phyloP scores from a whole-genome alignment of 2,797 vertebrate genomes.

The Anguilla pacifica region DNA sequence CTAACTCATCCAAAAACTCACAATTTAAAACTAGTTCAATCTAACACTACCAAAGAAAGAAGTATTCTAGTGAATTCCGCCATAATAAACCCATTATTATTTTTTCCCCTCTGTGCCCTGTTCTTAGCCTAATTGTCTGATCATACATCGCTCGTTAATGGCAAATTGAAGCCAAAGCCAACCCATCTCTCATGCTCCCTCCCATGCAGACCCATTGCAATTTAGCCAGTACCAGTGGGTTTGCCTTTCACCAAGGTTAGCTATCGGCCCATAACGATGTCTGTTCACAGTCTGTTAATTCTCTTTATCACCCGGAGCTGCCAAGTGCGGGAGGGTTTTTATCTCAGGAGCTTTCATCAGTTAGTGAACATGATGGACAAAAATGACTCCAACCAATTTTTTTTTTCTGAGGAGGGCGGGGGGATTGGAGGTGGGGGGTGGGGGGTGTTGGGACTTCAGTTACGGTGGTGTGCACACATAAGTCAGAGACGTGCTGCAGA shows the following conservation, averaged over 20 bases:
- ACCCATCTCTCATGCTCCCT: neutral
- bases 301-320: slow-evolving; percentile 54
- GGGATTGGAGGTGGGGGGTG: neutral
- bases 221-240: slow-evolving; percentile 40
- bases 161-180: neutral
- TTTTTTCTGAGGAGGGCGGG: slow-evolving; percentile 27
- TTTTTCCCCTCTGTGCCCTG: slow-evolving; percentile 26
- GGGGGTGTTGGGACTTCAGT: slow-evolving; percentile 46
- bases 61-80: slow-evolving; percentile 34
- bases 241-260: slow-evolving; percentile 58
- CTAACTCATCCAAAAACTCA: slow-evolving; percentile 1
- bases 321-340: slow-evolving; percentile 44
- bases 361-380: slow-evolving; percentile 52
- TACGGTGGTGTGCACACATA: slow-evolving; percentile 46
- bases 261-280: slow-evolving; percentile 49
- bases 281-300: slow-evolving; percentile 59
- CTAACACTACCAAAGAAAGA: slow-evolving; percentile 30
- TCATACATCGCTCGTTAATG: slow-evolving; percentile 33
- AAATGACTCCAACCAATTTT: slow-evolving; percentile 51
- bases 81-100: slow-evolving; percentile 13
- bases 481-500: slow-evolving; percentile 27
- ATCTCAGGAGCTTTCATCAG: slow-evolving; percentile 53
- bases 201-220: slow-evolving; percentile 36
- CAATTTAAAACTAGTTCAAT: slow-evolving; percentile 31
- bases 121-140: slow-evolving; percentile 42